Base-by-base conservation (phyloP, 2,888 invertebrate species). In the Ditula angustiorana region DNA sequence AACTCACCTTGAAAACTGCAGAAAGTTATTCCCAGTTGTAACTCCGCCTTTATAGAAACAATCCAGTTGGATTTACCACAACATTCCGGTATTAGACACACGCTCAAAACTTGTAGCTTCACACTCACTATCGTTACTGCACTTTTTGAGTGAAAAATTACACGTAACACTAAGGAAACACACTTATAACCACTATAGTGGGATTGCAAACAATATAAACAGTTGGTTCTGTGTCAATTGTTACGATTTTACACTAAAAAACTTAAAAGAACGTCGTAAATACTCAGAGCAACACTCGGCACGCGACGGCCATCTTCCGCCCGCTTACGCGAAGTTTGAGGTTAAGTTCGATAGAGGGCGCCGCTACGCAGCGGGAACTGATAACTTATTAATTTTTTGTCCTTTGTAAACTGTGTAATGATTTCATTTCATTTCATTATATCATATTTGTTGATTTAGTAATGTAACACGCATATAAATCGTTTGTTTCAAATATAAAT, bases 281-380 rank as follows among this genome's bases (percentile, higher is more conserved):
- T 87, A 89, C 81, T 80, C 88, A 79, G 91, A 90, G 90, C 90
- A 79, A 85, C 88, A 83, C 79, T 81, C 88, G 80, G 80, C 85
- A 89, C 88, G 84, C 91, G 91, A 87, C 92, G 90, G 92, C 92
- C 91, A 92, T 92, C 88, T 92, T 92, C 90, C 90, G 90, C 86
- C 90, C 90, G 90, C 86, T 86, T 84, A 83, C 83, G 83, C 80
- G 79, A 75, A 79, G 84, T 88, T 90, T 85, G 69, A 85, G 80
- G 81, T 84, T 86, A 79, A 68, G 68, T 69, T 63, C 80, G 75
- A 81, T 78, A 91, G 91, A 88, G 85, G 91, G 86, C 82, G 81
- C 72, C 69, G 68, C 46, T 33, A 35, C 23, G 37, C 53, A 61
- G 37, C 19, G 33, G 16, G n/a, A 62, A 28, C 13, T 37, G 24